Conservation (phyloP, 2,113 vertebrate genomes). For the Cyprinodon variegatus region DNA sequence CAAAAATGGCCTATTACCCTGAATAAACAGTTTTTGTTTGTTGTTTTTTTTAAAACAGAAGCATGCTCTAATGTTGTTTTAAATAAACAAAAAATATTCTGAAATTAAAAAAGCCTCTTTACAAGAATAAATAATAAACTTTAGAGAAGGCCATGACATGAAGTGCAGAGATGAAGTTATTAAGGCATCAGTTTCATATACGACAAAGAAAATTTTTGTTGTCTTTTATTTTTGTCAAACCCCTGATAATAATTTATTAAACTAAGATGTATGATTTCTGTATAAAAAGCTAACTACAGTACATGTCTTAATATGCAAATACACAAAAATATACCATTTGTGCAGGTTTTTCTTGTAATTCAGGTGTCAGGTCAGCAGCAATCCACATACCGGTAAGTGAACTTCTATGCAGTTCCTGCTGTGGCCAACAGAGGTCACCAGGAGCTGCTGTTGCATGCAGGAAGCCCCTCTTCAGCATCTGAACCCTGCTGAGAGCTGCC, state of each 20-base stretch:
- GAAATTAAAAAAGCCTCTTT: neutral
- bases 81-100: neutral
- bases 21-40: too few species aligned
- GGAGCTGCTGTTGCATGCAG: conserved; percentile 52
- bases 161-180: too few species aligned
- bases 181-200: too few species aligned
- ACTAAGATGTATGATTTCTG: neutral
- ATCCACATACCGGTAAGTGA: neutral
- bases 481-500: conserved; percentile 3
- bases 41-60: neutral
- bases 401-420: conserved; percentile 35
- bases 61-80: neutral
- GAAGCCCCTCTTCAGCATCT: conserved; percentile 10
- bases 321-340: neutral
- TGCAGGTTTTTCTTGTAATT: neutral
- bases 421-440: conserved; percentile 67
- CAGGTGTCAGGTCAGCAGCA: neutral
- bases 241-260: too few species aligned
- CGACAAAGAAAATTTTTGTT: too few species aligned
- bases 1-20: too few species aligned
- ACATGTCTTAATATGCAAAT: too few species aligned
- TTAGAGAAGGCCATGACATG: too few species aligned
- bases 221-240: too few species aligned
- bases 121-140: too few species aligned
- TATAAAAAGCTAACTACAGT: neutral